Base-by-base conservation (phyloP, 1,140 invertebrate species). In the Cryptotermes secundus region DNA sequence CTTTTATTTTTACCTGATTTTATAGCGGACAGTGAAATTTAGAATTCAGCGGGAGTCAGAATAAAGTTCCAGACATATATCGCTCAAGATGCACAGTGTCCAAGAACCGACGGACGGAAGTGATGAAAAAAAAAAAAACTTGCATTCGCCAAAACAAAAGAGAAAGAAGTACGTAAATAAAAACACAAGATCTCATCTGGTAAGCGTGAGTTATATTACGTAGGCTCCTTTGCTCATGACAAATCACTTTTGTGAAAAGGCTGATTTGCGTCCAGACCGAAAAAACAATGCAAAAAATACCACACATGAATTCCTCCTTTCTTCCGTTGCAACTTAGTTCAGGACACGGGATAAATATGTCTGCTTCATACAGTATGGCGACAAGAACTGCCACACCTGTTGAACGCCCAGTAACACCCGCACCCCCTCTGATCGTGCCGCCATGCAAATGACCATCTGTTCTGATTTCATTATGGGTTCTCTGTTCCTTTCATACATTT, bases 221-320 rank as follows among this genome's bases (percentile, higher is more conserved):
- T 31, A 31, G 59, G n/a, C 59, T n/a, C n/a, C n/a, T 72, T 72
- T 72, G 31, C 26, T 72, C 26, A 72, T 72, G 59, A 72, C 59
- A n/a, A 72, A 72, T 31, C 59, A 72, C 59, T 72, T 72, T 72
- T 72, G n/a, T 72, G 59, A 72, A 72, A 72, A 72, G 59, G n/a
- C 26, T 72, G n/a, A 31, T 72, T 72, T 72, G 59, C 31, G n/a
- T 72, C 59, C n/a, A n/a, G 9, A 12, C 9, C 14, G 26, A 31
- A 26, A 72, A 72, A 72, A 3, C 4, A 7, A 4, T 26, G 14
- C 7, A 31, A 65, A 72, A 72, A 3, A n/a, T 6, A 6, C 59
- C n/a, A 72, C 59, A 72, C 26, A 72, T 72, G n/a, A 31, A 72
- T 72, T 31, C 7, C 59, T 31, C 59, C 14, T 72, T 72, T 72